These are phyloP conservation scores for Poecilia gillii DNA, from an alignment of 2,797 vertebrate genomes.

Conservation along the genomic window DNA sequence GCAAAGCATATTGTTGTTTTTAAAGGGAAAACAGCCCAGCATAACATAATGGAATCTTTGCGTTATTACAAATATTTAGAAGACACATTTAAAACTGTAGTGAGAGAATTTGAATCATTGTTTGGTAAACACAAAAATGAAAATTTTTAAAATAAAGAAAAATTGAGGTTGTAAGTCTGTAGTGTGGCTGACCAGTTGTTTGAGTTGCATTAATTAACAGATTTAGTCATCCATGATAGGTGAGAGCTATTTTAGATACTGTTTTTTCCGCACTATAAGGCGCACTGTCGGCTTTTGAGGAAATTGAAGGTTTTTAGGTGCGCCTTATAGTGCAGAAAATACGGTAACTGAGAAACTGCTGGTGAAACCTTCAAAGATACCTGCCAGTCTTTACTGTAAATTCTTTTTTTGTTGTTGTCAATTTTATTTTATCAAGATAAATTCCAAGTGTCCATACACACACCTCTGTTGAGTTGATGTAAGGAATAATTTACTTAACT, in stretches of 20 bases:
- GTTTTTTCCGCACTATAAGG: too few species aligned
- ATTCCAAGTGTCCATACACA: background rate
- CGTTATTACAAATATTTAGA: constrained; percentile 5
- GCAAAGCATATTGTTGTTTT: background rate
- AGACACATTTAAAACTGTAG: background rate
- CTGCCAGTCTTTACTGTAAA: background rate
- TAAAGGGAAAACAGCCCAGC: constrained; percentile 29
- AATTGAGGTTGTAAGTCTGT: background rate
- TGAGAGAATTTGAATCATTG: background rate
- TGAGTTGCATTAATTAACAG: background rate
- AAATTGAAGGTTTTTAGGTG: too few species aligned
- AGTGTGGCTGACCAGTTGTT: background rate
- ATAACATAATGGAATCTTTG: background rate
- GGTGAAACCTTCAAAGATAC: background rate
- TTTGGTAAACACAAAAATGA: background rate
- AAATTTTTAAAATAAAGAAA: background rate
- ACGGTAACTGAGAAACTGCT: background rate
- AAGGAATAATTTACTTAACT: background rate
- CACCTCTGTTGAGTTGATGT: background rate
- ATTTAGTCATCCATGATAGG: background rate
- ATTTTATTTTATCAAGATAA: background rate
- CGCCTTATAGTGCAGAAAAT: too few species aligned
- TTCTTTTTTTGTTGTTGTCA: background rate
- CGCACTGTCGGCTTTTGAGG: too few species aligned
- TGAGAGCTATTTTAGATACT: background rate